Percentiles rank a stretch among this genome's conserved stretches.
These are phyloP conservation scores for Oikopleura albicans DNA, from an alignment of 23 tunicate genomes.

Conservation along the genomic window DNA sequence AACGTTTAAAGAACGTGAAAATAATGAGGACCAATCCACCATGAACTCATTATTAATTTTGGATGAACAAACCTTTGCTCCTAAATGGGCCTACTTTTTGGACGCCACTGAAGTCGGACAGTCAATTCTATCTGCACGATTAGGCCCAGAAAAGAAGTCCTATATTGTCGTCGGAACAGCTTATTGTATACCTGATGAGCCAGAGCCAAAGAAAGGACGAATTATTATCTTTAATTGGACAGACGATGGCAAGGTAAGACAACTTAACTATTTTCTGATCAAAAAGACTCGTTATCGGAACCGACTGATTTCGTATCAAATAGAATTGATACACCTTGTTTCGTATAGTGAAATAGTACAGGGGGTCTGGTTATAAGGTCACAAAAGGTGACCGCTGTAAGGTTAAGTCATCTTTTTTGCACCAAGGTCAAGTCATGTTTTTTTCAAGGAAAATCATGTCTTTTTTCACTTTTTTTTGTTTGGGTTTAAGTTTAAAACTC, in stretches of 20 bases:
- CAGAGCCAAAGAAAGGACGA: constrained; percentile 63
- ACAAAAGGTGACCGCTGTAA: no score
- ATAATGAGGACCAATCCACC: not conserved
- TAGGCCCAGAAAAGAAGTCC: constrained; percentile 27
- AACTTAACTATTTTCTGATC: not conserved
- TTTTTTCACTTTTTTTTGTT: no score
- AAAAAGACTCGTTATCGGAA: not conserved
- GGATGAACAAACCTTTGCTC: constrained; percentile 84
- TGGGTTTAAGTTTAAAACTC: no score
- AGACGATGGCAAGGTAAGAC: constrained; percentile 22
- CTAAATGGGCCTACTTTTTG: not conserved
- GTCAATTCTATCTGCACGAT: constrained; percentile 27
- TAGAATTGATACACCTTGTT: no score
- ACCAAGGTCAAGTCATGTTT: no score
- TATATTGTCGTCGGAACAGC: constrained; percentile 82
- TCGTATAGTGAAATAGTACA: no score
- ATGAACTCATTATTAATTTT: constrained; percentile 37
- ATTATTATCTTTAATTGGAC: constrained; percentile 44
- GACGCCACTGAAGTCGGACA: not conserved
- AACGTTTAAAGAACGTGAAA: not conserved
- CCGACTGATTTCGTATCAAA: no score
- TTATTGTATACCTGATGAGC: constrained; percentile 46
- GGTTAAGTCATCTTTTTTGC: no score
- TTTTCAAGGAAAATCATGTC: no score
- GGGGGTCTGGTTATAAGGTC: no score